Percentiles rank a stretch among this genome's conserved stretches.
These are phyloP conservation scores for Bombus difficillimus DNA, from an alignment of 1,140 invertebrate species.

Conservation along the genomic window DNA sequence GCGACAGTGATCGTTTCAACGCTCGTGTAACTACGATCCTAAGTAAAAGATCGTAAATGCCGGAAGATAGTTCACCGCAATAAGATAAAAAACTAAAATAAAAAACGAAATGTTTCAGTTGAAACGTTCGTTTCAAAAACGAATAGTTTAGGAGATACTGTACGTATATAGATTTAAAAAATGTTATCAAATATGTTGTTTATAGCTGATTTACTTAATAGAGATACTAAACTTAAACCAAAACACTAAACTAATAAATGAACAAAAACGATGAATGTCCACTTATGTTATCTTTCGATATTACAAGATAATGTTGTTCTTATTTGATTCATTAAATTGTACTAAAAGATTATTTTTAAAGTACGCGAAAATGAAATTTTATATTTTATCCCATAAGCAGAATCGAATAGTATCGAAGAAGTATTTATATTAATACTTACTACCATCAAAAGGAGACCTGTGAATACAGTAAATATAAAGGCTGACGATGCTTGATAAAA, in stretches of 20 bases:
- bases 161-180: not conserved
- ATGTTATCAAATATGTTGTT: not conserved
- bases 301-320: not conserved
- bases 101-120: too few relatives aligned
- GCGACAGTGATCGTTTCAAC: too few relatives aligned
- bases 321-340: not conserved
- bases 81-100: too few relatives aligned
- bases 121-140: too few relatives aligned
- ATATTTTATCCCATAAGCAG: too few relatives aligned
- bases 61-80: too few relatives aligned
- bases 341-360: not conserved
- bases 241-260: not conserved
- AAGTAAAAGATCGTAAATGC: too few relatives aligned
- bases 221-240: not conserved
- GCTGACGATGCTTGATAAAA: slow-evolving; percentile 34
- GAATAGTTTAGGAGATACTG: too few relatives aligned
- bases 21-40: too few relatives aligned
- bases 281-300: not conserved
- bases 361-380: not conserved
- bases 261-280: not conserved
- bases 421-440: slow-evolving; percentile 30
- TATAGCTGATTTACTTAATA: not conserved
- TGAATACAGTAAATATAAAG: slow-evolving; percentile 26
- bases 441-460: slow-evolving; percentile 36
- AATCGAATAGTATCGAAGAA: too few relatives aligned